phyloP scores from a whole-genome alignment of 2,888 invertebrate genomes.

The Nasonovia ribisnigri region DNA sequence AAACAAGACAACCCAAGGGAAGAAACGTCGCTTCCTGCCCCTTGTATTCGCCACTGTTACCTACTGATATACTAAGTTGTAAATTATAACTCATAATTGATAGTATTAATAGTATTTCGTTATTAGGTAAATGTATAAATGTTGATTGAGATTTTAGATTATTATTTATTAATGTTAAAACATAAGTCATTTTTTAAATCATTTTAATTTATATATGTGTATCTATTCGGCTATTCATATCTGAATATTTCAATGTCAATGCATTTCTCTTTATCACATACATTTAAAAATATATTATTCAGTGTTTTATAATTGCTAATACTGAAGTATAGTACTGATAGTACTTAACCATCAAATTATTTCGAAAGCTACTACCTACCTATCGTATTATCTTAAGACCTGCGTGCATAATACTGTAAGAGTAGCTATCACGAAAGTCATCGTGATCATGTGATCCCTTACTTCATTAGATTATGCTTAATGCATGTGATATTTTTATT shows the following conservation, averaged over 20 bases:
- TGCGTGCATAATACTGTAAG: background rate
- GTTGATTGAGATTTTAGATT: background rate
- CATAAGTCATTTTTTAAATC: background rate
- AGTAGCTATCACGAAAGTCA: background rate
- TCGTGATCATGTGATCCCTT: no score
- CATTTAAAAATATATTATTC: background rate
- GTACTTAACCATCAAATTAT: background rate
- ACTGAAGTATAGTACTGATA: no score
- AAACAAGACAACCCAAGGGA: no score
- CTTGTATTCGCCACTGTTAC: no score
- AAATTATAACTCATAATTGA: background rate
- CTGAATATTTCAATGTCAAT: background rate
- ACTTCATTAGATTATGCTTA: no score
- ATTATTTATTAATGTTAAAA: background rate
- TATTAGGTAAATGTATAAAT: background rate
- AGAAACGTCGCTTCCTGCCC: no score
- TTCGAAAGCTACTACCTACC: background rate
- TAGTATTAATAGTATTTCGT: background rate
- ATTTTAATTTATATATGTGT: background rate
- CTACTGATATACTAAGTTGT: background rate
- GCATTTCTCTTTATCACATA: background rate
- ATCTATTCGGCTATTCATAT: no score
- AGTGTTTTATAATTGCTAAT: background rate
- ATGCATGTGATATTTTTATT: background rate
- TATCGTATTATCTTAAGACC: background rate